Evolutionary conservation across 2,797 vertebrate species (phyloP).

Genomic region (Brachyalestes nurse): DNA sequence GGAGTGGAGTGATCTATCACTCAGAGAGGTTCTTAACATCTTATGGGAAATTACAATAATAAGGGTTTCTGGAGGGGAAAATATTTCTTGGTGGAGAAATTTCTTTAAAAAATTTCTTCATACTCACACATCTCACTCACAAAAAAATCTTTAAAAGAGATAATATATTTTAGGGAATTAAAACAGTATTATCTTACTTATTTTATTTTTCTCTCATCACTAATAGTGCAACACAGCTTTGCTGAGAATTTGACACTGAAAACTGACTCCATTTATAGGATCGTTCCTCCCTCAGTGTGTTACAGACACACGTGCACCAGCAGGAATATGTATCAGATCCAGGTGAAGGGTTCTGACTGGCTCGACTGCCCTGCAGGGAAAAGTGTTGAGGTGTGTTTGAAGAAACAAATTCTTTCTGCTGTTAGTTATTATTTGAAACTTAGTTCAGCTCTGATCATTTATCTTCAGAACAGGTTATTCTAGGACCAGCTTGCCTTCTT

Average conservation of each 20-base stretch:
- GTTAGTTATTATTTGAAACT: not conserved
- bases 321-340: slow-evolving; percentile 76
- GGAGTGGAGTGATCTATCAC: slow-evolving; percentile 77
- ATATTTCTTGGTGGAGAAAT: not conserved
- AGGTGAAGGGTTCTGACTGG: slow-evolving; percentile 78
- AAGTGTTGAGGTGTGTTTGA: slow-evolving; percentile 71
- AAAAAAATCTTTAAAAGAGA: not conserved
- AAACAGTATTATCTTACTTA: too few relatives aligned
- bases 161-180: too few relatives aligned
- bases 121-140: too few relatives aligned
- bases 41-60: not conserved
- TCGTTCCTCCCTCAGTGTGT: not conserved
- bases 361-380: slow-evolving; percentile 78
- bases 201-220: too few relatives aligned
- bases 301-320: slow-evolving; percentile 83
- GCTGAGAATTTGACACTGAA: not conserved
- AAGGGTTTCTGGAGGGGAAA: not conserved
- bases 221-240: too few relatives aligned
- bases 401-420: not conserved
- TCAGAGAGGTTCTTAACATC: slow-evolving; percentile 69
- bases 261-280: slow-evolving; percentile 26
- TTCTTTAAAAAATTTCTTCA: not conserved
- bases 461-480: not conserved
- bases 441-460: not conserved
- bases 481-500: too few relatives aligned